A percentile compares a stretch with the other conserved stretches of the same genome.
phyloP scores from a whole-genome alignment of 2,797 vertebrate genomes.

The Schizopygopsis pylzovi region DNA sequence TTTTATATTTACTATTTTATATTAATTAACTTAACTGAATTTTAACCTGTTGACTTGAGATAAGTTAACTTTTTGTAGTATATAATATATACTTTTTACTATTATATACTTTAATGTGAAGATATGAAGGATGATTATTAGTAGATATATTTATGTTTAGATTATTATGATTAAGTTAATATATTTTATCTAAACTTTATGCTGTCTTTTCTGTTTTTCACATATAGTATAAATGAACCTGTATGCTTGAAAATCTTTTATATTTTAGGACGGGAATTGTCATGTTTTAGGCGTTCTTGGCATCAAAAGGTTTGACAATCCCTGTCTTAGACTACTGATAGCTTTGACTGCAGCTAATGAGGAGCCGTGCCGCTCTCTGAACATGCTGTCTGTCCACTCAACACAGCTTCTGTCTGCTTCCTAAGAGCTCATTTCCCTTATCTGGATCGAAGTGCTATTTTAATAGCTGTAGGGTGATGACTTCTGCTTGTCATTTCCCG shows the following conservation, averaged over 20 bases:
- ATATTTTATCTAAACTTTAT: background rate
- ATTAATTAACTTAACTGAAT: no score
- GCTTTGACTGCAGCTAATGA: background rate
- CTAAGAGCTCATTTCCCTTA: conserved; percentile 55
- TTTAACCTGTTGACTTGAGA: no score
- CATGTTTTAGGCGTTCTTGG: background rate
- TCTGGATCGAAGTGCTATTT: conserved; percentile 56
- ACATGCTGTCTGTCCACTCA: conserved; percentile 13
- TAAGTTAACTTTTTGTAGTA: no score
- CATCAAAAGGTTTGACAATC: background rate
- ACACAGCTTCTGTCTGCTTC: conserved; percentile 33
- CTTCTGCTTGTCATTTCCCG: conserved; percentile 51
- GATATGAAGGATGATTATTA: no score
- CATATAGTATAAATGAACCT: background rate
- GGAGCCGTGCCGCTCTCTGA: background rate
- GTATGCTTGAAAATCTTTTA: background rate
- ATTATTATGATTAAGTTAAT: no score
- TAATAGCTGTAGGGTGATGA: conserved; percentile 55
- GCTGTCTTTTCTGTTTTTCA: background rate
- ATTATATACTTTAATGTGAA: no score
- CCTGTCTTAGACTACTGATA: background rate
- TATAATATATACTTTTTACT: no score
- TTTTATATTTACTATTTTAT: no score
- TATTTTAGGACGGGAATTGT: background rate
- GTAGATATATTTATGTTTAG: no score